Conservation (phyloP, 2,888 invertebrate genomes). For the Cordilura impudica region DNA sequence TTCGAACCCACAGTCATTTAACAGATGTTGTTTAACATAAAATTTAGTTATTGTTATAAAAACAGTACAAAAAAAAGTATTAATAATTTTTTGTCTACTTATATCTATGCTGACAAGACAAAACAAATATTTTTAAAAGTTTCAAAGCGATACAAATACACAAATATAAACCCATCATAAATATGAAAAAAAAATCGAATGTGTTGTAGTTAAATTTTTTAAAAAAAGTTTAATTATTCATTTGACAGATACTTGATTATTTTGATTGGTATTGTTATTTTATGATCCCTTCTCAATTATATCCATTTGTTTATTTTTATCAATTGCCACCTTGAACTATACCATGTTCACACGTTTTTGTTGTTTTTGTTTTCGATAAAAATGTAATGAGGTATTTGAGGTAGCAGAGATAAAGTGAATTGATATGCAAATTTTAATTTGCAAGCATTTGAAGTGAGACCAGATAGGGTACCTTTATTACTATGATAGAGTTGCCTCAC, state of each 20-base stretch:
- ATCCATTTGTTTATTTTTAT: background rate
- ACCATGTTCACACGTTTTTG: background rate
- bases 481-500: background rate
- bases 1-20: background rate
- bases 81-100: background rate
- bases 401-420: background rate
- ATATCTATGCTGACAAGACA: slow-evolving; percentile 2
- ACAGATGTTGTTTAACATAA: slow-evolving; percentile 1
- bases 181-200: no score
- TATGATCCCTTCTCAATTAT: background rate
- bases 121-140: background rate
- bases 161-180: background rate
- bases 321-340: background rate
- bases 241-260: slow-evolving; percentile 45
- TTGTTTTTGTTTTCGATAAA: background rate
- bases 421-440: background rate
- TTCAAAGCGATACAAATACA: background rate
- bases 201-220: background rate
- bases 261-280: slow-evolving; percentile 34
- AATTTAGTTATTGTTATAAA: slow-evolving; percentile 1
- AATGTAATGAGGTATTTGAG: background rate
- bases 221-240: slow-evolving; percentile 12
- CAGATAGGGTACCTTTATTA: no score
- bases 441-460: background rate
- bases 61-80: background rate